Conservation (phyloP, 2,113 vertebrate species). For the Oncorhynchus nerka region DNA sequence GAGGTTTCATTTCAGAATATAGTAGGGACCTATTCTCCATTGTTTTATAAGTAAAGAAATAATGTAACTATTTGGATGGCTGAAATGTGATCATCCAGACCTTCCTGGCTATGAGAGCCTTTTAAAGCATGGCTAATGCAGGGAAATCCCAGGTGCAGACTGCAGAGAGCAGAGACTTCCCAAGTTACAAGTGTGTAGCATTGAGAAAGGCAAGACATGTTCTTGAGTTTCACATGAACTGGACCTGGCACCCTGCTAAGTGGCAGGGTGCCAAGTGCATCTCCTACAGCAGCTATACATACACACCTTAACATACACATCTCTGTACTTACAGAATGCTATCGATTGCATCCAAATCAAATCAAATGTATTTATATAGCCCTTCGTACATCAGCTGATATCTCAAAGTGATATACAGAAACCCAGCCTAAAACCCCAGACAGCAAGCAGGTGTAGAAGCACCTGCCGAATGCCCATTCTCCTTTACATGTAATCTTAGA, state of each 20-base stretch:
- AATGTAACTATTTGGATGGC: no score
- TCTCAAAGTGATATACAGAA: no score
- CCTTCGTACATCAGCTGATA: no score
- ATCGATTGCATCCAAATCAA: background rate
- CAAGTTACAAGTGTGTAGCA: background rate
- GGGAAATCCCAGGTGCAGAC: no score
- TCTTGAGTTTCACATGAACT: constrained; percentile 20
- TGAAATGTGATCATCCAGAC: no score
- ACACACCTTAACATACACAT: background rate
- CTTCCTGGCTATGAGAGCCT: background rate
- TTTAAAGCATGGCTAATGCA: background rate
- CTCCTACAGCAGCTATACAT: constrained; percentile 3
- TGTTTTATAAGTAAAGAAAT: no score
- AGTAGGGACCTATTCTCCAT: no score
- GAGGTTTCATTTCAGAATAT: no score
- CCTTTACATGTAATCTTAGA: constrained; percentile 36
- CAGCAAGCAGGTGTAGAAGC: no score
- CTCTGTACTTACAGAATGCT: constrained; percentile 31
- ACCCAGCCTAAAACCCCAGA: no score
- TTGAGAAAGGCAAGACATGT: constrained; percentile 8
- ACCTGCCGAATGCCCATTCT: background rate
- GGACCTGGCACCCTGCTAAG: constrained; percentile 35
- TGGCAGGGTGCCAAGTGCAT: constrained; percentile 9
- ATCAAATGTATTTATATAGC: no score
- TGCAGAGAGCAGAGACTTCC: background rate